phyloP scores from a whole-genome alignment of 1,140 invertebrate species.

The Drosophila albomicans region DNA sequence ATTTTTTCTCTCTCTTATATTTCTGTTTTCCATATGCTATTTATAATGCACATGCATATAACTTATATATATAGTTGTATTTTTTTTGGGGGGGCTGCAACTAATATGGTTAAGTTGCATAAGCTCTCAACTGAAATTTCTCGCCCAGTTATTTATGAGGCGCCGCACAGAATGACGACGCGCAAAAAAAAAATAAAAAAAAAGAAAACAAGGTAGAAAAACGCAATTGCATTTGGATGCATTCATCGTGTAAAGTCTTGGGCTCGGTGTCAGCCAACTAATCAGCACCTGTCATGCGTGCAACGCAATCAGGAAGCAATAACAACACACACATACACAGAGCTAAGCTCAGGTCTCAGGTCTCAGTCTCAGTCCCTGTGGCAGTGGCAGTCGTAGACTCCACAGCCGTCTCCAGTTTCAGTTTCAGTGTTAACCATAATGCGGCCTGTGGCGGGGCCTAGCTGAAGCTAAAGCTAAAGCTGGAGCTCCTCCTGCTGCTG shows the following conservation, averaged over 20 bases:
- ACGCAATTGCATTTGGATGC: constrained; percentile 36
- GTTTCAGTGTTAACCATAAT: constrained; percentile 23
- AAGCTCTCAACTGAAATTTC: constrained; percentile 23
- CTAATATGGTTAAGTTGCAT: constrained; percentile 18
- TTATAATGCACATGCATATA: too few species aligned
- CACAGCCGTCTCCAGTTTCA: constrained; percentile 14
- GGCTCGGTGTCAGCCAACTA: constrained; percentile 55
- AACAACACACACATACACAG: constrained; percentile 11
- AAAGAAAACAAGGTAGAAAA: background rate
- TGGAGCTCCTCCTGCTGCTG: background rate
- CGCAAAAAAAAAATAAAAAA: too few species aligned
- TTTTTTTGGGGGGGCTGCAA: background rate
- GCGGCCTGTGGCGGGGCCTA: constrained; percentile 31
- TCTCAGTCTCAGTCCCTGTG: constrained; percentile 1
- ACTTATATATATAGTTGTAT: constrained; percentile 1
- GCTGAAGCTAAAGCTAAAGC: background rate
- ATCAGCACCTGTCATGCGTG: constrained; percentile 76
- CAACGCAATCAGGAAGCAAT: constrained; percentile 73
- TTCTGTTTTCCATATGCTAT: background rate
- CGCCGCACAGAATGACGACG: constrained; percentile 50
- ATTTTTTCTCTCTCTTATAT: background rate
- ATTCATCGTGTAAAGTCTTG: constrained; percentile 24
- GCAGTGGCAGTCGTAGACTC: background rate
- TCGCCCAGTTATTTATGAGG: constrained; percentile 63
- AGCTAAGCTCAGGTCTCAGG: constrained; percentile 15